Percentiles rank a stretch among this genome's conserved stretches.
phyloP scores from a whole-genome alignment of 2,888 invertebrate species.

The Drosophila leonis region DNA sequence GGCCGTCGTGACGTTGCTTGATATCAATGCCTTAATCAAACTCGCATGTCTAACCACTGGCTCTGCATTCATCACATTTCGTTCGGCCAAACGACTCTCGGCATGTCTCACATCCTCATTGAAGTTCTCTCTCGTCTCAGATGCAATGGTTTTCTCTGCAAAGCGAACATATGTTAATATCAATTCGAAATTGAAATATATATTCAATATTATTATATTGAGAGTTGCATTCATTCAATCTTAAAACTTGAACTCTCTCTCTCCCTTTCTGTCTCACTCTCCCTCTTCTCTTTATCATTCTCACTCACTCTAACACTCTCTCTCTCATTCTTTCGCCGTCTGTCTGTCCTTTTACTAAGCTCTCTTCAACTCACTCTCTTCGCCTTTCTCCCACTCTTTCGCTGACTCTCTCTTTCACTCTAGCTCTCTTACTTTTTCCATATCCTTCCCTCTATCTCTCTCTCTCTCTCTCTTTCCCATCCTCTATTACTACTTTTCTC shows the following conservation, averaged over 20 bases:
- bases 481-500: too few relatives aligned
- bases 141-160: slow-evolving; percentile 43
- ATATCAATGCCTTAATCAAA: slow-evolving; percentile 54
- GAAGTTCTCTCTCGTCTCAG: slow-evolving; percentile 89
- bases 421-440: too few relatives aligned
- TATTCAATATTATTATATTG: too few relatives aligned
- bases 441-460: too few relatives aligned
- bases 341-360: too few relatives aligned
- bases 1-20: slow-evolving; percentile 20
- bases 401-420: too few relatives aligned
- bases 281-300: not conserved
- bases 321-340: too few relatives aligned
- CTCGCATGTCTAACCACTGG: slow-evolving; percentile 32
- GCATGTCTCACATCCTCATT: slow-evolving; percentile 91
- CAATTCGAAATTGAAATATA: not conserved
- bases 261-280: not conserved
- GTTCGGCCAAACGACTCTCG: slow-evolving; percentile 84
- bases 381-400: too few relatives aligned
- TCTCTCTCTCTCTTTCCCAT: too few relatives aligned
- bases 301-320: too few relatives aligned
- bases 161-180: not conserved
- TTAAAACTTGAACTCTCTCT: not conserved
- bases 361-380: too few relatives aligned
- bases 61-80: not conserved
- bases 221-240: not conserved